Conservation (phyloP, 2,113 vertebrate species). For the Lathamus discolor region DNA sequence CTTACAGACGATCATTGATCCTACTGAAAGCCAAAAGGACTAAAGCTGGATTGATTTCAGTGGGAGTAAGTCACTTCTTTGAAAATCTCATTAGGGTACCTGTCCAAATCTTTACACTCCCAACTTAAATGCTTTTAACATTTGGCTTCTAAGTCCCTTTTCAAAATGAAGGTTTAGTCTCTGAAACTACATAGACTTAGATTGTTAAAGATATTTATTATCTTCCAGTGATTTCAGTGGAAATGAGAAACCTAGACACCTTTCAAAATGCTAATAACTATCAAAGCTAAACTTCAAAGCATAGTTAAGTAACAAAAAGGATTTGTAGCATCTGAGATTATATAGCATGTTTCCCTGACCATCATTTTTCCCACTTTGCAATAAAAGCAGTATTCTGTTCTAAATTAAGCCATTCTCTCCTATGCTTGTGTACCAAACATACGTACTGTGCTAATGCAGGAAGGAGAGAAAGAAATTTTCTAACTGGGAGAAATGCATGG, state of each 20-base stretch:
- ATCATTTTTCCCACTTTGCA: background rate
- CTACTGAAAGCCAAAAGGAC: background rate
- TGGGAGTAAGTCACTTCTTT: conserved; percentile 27
- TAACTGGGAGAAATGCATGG: background rate
- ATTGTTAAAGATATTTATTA: conserved; percentile 11
- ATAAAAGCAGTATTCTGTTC: background rate
- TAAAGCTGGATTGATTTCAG: conserved; percentile 7
- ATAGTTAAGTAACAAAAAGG: background rate
- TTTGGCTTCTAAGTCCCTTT: background rate
- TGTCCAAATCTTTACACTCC: conserved; percentile 20
- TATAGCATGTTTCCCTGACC: background rate
- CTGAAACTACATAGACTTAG: background rate
- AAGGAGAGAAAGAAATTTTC: background rate
- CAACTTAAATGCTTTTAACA: conserved; percentile 2
- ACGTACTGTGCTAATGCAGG: background rate
- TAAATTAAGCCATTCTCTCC: background rate
- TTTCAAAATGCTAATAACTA: background rate
- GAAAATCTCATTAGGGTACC: conserved; percentile 53
- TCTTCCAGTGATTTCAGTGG: background rate
- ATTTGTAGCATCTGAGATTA: background rate
- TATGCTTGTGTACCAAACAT: background rate
- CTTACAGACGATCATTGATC: background rate
- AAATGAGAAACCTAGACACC: background rate
- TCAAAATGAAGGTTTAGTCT: background rate
- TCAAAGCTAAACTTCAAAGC: background rate